Percentiles rank a stretch among this genome's conserved stretches.
These are phyloP conservation scores for Steinernema feltiae DNA, from an alignment of 1,140 invertebrate genomes.

Conservation along the genomic window DNA sequence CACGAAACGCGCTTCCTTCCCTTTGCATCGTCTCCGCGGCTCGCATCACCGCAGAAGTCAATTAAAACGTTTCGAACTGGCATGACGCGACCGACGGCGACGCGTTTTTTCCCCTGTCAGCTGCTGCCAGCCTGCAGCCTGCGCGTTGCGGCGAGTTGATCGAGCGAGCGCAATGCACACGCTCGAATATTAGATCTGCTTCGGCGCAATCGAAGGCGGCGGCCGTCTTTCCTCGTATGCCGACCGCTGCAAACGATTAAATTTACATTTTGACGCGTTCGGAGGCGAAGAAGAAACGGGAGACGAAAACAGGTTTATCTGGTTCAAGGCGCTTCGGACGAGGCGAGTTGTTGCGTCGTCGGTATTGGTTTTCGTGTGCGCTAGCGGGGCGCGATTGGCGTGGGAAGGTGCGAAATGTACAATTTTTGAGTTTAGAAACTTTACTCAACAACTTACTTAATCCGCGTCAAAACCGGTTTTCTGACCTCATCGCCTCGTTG, in stretches of 20 bases:
- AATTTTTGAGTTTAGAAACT: no score
- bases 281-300: not conserved
- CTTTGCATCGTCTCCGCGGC: no score
- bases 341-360: not conserved
- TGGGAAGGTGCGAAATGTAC: not conserved
- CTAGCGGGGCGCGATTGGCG: not conserved
- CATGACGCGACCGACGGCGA: not conserved
- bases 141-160: no score
- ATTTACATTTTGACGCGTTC: constrained; percentile 4
- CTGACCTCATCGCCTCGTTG: no score
- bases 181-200: constrained; percentile 2
- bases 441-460: no score
- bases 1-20: no score
- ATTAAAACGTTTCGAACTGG: not conserved
- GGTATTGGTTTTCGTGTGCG: not conserved
- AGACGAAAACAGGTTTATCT: not conserved
- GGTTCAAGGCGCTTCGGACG: not conserved
- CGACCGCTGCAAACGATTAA: constrained; percentile 5
- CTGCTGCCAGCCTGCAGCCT: not conserved
- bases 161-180: no score
- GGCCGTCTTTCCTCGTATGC: not conserved
- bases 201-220: not conserved
- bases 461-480: no score
- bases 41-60: not conserved
- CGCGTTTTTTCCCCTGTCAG: not conserved